phyloP scores from a whole-genome alignment of 1,140 invertebrate genomes.

The Lasaia peninsularis region DNA sequence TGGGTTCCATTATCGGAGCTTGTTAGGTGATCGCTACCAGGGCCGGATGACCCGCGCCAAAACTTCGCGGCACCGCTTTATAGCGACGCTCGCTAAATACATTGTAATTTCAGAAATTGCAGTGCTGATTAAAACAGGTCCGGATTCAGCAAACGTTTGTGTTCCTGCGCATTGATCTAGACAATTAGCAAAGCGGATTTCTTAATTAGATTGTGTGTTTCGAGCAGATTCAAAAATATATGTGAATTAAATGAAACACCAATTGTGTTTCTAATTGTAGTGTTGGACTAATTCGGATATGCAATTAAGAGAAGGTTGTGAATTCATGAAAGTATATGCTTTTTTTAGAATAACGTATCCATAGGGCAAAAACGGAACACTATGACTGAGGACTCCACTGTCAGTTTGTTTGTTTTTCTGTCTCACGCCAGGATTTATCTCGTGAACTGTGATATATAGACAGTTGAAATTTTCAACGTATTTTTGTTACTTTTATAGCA shows the following conservation, averaged over 20 bases:
- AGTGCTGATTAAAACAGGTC: background rate
- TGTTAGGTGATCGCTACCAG: background rate
- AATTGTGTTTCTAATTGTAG: no score
- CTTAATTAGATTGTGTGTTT: background rate
- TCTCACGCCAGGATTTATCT: no score
- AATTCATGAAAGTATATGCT: no score
- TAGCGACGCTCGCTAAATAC: constrained; percentile 7
- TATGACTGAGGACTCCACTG: no score
- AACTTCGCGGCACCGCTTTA: background rate
- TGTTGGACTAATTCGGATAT: no score
- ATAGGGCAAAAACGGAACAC: no score
- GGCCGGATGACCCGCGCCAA: background rate
- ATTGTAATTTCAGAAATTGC: constrained; percentile 9
- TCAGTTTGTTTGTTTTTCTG: no score
- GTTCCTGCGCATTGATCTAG: background rate
- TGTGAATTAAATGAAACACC: background rate
- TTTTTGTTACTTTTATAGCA: no score
- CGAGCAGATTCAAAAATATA: background rate
- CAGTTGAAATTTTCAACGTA: no score
- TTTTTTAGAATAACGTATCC: no score
- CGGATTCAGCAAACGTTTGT: background rate
- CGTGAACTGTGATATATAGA: no score
- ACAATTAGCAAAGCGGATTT: background rate
- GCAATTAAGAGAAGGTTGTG: no score
- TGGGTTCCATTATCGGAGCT: constrained; percentile 1